A percentile compares a stretch with the other conserved stretches of the same genome.
Conservation (phyloP, 2,113 vertebrate genomes). For the Tonatia bakeri region DNA sequence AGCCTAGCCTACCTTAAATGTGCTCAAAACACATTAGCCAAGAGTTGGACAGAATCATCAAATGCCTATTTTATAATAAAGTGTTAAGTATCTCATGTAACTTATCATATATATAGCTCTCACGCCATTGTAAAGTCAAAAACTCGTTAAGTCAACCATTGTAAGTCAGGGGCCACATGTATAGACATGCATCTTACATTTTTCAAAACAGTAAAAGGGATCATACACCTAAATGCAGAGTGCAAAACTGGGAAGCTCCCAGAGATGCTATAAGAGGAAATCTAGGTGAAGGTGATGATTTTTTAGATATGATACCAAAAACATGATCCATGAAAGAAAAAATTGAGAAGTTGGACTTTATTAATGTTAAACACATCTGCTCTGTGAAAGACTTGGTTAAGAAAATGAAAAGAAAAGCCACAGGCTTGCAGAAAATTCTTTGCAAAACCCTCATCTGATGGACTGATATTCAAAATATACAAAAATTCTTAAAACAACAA, state of each 20-base stretch:
- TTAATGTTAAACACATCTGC: neutral
- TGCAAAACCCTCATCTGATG: too few relatives aligned
- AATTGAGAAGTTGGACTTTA: neutral
- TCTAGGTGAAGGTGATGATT: neutral
- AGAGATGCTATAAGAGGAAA: neutral
- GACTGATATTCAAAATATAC: too few relatives aligned
- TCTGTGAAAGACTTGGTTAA: neutral
- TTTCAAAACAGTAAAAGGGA: neutral
- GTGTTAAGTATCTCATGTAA: too few relatives aligned
- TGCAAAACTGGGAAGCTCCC: neutral
- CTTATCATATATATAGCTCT: too few relatives aligned
- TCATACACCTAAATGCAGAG: neutral
- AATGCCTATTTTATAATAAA: too few relatives aligned
- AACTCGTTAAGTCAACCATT: neutral
- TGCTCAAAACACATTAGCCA: too few relatives aligned
- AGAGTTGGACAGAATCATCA: too few relatives aligned
- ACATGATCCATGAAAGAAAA: neutral
- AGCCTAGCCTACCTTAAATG: too few relatives aligned
- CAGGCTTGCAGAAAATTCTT: too few relatives aligned
- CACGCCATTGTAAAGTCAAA: too few relatives aligned
- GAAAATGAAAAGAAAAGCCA: neutral
- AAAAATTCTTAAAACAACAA: too few relatives aligned
- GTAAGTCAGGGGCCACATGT: neutral
- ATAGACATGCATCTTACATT: neutral
- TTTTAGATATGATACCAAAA: neutral